These are phyloP conservation scores for Gryllus longicercus DNA, from an alignment of 2,888 invertebrate species.

Conservation along the genomic window DNA sequence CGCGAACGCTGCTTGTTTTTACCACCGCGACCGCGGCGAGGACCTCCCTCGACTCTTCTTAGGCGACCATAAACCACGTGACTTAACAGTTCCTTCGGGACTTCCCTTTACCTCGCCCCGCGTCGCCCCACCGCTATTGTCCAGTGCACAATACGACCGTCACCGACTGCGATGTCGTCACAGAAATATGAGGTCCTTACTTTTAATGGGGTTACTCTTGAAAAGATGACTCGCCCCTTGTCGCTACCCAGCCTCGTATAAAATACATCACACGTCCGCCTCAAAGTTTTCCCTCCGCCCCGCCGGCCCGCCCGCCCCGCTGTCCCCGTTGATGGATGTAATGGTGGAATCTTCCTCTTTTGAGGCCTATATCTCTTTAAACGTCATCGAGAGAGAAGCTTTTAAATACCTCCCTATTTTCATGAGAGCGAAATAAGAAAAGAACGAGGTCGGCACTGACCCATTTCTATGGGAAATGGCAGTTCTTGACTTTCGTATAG, in stretches of 20 bases:
- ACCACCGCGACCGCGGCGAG: neutral
- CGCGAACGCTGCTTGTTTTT: constrained; percentile 2
- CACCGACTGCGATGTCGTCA: constrained; percentile 2
- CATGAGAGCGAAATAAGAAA: neutral
- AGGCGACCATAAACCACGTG: constrained; percentile 17
- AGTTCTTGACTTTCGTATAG: neutral
- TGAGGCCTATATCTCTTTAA: constrained; percentile 2
- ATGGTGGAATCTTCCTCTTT: neutral
- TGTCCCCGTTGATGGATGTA: neutral
- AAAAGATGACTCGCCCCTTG: constrained; percentile 17
- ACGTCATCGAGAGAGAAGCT: neutral
- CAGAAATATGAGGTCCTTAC: constrained; percentile 17
- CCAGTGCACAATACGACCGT: constrained; percentile 2
- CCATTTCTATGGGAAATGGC: neutral
- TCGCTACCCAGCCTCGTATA: constrained; percentile 17
- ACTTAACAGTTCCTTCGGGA: constrained; percentile 17
- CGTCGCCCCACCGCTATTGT: neutral
- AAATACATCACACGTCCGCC: constrained; percentile 3
- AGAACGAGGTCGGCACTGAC: neutral
- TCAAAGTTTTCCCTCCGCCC: neutral
- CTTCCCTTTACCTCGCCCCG: neutral
- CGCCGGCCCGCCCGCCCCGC: neutral
- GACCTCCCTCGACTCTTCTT: constrained; percentile 10
- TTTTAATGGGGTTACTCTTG: constrained; percentile 17
- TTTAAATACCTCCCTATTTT: neutral